Evolutionary conservation across 2,888 invertebrate genomes (phyloP), one percentile per base, ranked within the genome.

Genomic region (Automeris io): DNA sequence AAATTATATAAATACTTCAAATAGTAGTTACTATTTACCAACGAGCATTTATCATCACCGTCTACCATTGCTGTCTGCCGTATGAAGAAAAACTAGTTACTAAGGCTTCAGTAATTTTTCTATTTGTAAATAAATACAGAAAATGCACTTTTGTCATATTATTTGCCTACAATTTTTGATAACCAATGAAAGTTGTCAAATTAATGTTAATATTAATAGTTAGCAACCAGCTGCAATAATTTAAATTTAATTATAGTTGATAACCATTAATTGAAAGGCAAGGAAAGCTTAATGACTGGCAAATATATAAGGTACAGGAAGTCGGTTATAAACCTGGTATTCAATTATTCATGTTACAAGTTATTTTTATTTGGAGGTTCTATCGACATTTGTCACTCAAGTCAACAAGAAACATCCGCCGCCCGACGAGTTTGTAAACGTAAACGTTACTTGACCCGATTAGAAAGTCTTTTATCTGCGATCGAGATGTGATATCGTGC

Each of bases 371-470:
- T 44, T 8, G 41, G 57, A 63, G 63, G 66, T 67, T 67, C 53
- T 58, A 52, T 60, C 52, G 60, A 63, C 58, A 64, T 70, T 73
- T 40, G 40, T 40, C 36, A 37, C 26, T 35, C 33, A 21, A 40
- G 9, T 33, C 63, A 58, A 70, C 62, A 54, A 62, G 64, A 64
- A 60, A 71, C 68, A 69, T 73, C 72, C 70, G 72, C 64, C 65
- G 62, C 58, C 61, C 62, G 70, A 75, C 75, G 67, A 70, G 76
- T 70, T 75, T 70, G 70, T 71, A 68, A 69, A 69, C 67, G 61
- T 61, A 61, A 76, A 79, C 74, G 77, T 74, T 78, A 75, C 60
- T 68, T 68, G 80, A 65, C 76, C 76, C 68, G 74, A 79, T 80
- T 80, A 71, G 73, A 76, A 73, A 74, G 73, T 70, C 46, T 58